phyloP scores from a whole-genome alignment of 2,113 vertebrate species.

The Symphodus melops region DNA sequence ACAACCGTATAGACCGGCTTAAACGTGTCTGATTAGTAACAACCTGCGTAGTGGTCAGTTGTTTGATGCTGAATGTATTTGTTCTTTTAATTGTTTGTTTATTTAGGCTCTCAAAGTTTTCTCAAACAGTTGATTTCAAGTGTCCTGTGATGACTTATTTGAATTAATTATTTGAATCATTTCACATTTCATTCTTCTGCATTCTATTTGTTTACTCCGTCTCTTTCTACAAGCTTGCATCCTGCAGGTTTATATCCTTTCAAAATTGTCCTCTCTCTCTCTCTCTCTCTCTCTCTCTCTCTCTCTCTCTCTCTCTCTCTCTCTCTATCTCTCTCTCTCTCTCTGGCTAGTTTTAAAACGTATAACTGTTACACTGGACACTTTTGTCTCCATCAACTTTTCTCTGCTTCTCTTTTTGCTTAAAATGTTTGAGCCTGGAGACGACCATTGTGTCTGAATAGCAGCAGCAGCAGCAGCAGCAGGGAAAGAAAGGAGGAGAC shows the following conservation, averaged over 20 bases:
- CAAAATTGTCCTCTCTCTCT: not conserved
- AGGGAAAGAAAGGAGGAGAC: conserved; percentile 68
- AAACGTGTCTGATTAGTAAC: not conserved
- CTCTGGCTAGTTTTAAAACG: no score
- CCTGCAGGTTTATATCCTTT: not conserved
- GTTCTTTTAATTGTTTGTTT: conserved; percentile 11
- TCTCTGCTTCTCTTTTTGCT: not conserved
- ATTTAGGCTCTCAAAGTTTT: conserved; percentile 20
- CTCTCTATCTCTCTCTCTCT: not conserved
- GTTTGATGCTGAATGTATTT: not conserved
- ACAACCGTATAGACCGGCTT: conserved; percentile 53
- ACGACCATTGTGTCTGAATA: conserved; percentile 72
- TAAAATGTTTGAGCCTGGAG: conserved; percentile 3
- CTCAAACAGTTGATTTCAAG: not conserved
- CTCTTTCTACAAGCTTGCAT: conserved; percentile 5
- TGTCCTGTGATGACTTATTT: not conserved
- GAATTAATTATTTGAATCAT: not conserved
- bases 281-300: not conserved
- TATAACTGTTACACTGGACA: no score
- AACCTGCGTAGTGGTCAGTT: not conserved
- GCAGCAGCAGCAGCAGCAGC: conserved; percentile 40
- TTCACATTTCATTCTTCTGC: not conserved
- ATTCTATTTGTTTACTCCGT: conserved; percentile 22
- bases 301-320: not conserved
- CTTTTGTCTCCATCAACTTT: not conserved